Percentiles rank a stretch among this genome's conserved stretches.
Conservation (phyloP, 2,113 vertebrate genomes). For the Thalassarche chlororhynchos region DNA sequence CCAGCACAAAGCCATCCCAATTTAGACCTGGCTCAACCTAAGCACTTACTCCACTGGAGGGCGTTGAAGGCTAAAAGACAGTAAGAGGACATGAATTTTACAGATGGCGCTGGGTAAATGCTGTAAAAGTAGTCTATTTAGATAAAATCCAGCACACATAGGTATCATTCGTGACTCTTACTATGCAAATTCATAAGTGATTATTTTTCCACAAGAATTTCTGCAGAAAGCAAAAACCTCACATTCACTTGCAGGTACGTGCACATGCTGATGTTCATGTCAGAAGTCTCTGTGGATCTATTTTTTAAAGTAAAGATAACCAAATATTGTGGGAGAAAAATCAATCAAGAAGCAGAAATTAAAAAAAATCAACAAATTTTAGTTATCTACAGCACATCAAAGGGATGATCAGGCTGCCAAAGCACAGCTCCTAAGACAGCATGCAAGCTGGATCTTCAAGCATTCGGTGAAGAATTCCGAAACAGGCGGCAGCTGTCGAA, state of each 20-base stretch:
- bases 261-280: fast-evolving
- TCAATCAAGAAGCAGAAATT: neutral
- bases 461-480: neutral
- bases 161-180: neutral
- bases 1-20: neutral
- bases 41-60: conserved; percentile 39
- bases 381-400: neutral
- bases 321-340: neutral
- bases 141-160: neutral
- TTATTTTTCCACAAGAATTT: neutral
- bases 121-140: neutral
- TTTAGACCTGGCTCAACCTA: neutral
- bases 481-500: neutral
- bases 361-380: neutral
- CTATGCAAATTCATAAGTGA: neutral
- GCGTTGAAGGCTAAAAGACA: conserved; percentile 11
- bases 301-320: neutral
- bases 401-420: neutral
- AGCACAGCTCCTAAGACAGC: neutral
- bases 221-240: neutral
- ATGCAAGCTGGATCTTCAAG: neutral
- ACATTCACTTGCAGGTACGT: neutral
- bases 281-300: neutral
- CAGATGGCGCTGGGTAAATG: neutral
- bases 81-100: neutral